Conservation (phyloP, 2,797 vertebrate species). For the Pangasius macronema region DNA sequence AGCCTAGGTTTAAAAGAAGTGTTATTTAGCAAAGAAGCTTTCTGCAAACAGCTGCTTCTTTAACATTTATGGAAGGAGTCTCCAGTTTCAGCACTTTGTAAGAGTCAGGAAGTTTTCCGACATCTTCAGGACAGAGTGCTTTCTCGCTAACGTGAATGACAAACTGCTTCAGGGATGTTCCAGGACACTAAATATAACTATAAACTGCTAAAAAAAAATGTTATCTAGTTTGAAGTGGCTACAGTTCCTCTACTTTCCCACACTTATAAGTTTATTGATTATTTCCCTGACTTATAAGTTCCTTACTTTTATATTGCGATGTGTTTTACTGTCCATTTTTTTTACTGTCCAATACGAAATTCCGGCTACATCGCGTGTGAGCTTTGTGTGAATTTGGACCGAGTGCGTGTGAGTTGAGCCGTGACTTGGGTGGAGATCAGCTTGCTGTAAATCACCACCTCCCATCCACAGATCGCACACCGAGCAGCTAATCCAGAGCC, state of each 20-base stretch:
- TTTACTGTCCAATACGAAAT: no score
- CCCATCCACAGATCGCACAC: neutral
- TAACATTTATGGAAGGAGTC: neutral
- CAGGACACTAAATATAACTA: no score
- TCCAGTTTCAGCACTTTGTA: neutral
- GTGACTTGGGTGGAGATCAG: neutral
- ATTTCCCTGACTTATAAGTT: neutral
- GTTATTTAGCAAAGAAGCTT: no score
- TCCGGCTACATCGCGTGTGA: neutral
- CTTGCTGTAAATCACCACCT: slow-evolving; percentile 19
- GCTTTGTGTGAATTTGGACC: neutral
- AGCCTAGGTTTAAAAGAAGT: no score
- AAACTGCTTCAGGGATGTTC: no score
- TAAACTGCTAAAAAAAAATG: no score
- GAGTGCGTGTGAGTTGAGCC: neutral
- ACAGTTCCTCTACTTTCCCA: neutral
- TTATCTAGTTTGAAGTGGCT: no score
- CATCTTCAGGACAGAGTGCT: neutral
- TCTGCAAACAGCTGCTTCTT: no score
- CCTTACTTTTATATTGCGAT: neutral
- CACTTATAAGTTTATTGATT: no score
- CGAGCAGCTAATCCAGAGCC: neutral
- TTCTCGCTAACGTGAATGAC: no score
- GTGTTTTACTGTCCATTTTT: neutral
- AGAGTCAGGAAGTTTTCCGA: neutral